Evolutionary conservation across 2,888 invertebrate species (phyloP), one percentile per base, ranked within the genome.

Genomic region (Diplolepis rosae): DNA sequence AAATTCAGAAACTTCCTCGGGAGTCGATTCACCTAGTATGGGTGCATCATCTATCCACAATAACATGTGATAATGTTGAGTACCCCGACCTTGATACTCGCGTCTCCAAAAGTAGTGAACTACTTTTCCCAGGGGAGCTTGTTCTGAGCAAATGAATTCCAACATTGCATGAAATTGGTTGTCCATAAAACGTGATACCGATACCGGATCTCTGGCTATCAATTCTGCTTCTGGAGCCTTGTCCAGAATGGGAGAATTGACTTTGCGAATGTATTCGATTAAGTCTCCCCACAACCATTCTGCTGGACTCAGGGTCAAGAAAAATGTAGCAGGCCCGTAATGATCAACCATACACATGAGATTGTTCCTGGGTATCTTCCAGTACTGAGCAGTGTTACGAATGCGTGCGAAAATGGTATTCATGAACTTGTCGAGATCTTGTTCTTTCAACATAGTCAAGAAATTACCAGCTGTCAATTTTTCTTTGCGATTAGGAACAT

Each of bases 131-230:
- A 84, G 51, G 7, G 82, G 66, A 69, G 70, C 78, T 69, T 78
- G 76, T 11, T 76, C 51, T 35, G 77, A 78, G 22, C 51, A 76
- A 13, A 85, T 68, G 66, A 86, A 85, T 27, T 82, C 81, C 28
- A 85, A 68, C 75, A 84, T 82, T 6, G 79, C 79, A n/a, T 74
- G 24, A 74, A 85, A 86, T 72, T 84, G 83, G 27, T 79, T 83
- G 30, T 84, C 80, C 51, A 85, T 79, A 76, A 82, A 85, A 35
- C 84, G 71, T 3, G 83, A 82, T 24, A 79, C 74, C 11, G 83
- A 80, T 0, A 85, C 82, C n/a, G 85, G 83, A 80, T 87, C 82
- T 7, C 68, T 68, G 15, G 81, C 81, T 61, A 85, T 82, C 13
- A 86, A 72, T 72, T 82, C 81, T 69, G 50, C 65, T 35, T 54